Evolutionary conservation across 2,113 vertebrate species (phyloP).

Genomic region (Podarcis raffonei): DNA sequence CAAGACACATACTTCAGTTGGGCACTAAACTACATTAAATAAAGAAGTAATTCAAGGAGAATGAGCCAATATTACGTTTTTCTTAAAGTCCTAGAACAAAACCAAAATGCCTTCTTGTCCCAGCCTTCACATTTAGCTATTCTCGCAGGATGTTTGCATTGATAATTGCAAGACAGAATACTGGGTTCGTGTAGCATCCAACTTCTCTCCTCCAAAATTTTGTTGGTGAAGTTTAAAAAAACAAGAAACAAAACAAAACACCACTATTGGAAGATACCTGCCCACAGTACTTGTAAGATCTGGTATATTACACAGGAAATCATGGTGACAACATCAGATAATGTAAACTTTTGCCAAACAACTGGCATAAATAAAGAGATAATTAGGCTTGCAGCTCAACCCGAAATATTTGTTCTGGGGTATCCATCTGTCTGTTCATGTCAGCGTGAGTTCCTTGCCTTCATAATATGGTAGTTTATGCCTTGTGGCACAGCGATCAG

Average conservation of each 20-base stretch:
- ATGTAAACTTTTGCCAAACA: slow-evolving; percentile 30
- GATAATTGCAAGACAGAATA: slow-evolving; percentile 43
- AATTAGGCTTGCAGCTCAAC: not conserved
- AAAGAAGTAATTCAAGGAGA: slow-evolving; percentile 14
- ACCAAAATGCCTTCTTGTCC: slow-evolving; percentile 26
- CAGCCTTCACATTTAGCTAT: slow-evolving; percentile 12
- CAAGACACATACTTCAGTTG: slow-evolving; percentile 26
- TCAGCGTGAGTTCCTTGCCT: not conserved
- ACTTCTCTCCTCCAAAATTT: not conserved
- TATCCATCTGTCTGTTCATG: not conserved
- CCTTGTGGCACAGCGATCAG: not conserved
- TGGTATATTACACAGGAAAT: slow-evolving; percentile 24
- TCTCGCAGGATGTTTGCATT: not conserved
- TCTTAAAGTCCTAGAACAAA: not conserved
- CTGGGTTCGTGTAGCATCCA: slow-evolving; percentile 17
- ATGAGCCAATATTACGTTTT: slow-evolving; percentile 14
- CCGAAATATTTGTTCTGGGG: not conserved
- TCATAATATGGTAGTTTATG: not conserved
- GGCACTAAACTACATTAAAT: slow-evolving; percentile 31
- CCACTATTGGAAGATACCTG: slow-evolving; percentile 40
- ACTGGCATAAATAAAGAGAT: slow-evolving; percentile 33
- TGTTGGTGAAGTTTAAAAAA: not conserved
- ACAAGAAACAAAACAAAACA: not conserved
- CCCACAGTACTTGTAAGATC: slow-evolving; percentile 2
- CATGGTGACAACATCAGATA: not conserved